These are phyloP conservation scores for Crenichthys baileyi DNA, from an alignment of 2,797 vertebrate species.

Conservation along the genomic window DNA sequence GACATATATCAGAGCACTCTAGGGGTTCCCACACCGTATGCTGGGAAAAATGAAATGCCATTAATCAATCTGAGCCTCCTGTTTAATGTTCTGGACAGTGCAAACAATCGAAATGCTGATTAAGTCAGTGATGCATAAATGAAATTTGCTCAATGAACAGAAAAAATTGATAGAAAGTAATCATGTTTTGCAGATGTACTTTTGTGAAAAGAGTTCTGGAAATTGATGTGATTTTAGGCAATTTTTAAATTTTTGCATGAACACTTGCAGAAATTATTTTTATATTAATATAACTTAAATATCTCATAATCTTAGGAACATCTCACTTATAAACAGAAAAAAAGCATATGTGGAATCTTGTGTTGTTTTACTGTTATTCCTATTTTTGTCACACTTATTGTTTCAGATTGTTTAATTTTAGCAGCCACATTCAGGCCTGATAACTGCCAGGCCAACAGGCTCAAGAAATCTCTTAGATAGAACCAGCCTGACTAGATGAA, in stretches of 20 bases:
- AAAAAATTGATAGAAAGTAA: slow-evolving; percentile 15
- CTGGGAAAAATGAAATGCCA: slow-evolving; percentile 76
- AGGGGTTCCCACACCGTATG: slow-evolving; percentile 67
- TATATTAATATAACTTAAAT: slow-evolving; percentile 30
- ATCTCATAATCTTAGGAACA: slow-evolving; percentile 34
- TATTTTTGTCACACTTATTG: neutral
- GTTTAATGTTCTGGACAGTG: slow-evolving; percentile 63
- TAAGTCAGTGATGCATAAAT: slow-evolving; percentile 49
- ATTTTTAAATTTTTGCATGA: slow-evolving; percentile 22
- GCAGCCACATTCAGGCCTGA: neutral
- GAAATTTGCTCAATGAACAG: slow-evolving; percentile 30
- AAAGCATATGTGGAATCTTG: neutral
- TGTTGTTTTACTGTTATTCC: neutral
- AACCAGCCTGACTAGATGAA: too few relatives aligned
- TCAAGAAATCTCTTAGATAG: too few relatives aligned
- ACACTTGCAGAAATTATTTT: slow-evolving; percentile 17
- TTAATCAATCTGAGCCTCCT: slow-evolving; percentile 70
- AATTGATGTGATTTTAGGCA: slow-evolving; percentile 28
- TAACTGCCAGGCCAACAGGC: neutral
- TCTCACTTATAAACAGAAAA: slow-evolving; percentile 17
- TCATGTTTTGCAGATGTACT: slow-evolving; percentile 11
- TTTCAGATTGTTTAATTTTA: neutral
- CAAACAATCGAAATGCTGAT: slow-evolving; percentile 65
- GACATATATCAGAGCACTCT: slow-evolving; percentile 75
- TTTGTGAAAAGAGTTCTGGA: slow-evolving; percentile 37